A percentile compares a stretch with the other conserved stretches of the same genome.
phyloP scores from a whole-genome alignment of 2,113 vertebrate genomes.

The Pelusios castaneus region DNA sequence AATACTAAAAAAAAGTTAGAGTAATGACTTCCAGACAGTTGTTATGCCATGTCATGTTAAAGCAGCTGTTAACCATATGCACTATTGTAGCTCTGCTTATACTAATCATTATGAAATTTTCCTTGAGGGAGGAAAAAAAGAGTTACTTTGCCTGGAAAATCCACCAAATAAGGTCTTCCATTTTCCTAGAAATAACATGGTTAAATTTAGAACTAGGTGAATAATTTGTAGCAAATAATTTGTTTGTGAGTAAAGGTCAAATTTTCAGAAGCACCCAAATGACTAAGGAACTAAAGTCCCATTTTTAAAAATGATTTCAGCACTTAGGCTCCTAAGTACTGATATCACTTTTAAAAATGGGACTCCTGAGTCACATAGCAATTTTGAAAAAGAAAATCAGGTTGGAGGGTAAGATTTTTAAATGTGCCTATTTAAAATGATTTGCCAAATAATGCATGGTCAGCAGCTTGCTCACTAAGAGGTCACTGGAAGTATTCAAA shows the following conservation, averaged over 20 bases:
- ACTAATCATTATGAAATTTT: conserved; percentile 64
- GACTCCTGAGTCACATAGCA: not conserved
- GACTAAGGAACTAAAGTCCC: not conserved
- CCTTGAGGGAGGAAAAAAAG: conserved; percentile 39
- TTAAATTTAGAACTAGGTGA: conserved; percentile 7
- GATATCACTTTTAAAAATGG: not conserved
- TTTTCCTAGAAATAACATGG: conserved; percentile 55
- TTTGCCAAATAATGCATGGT: not conserved
- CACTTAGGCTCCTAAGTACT: not conserved
- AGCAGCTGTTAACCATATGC: conserved; percentile 74
- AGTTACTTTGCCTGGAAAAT: conserved; percentile 39
- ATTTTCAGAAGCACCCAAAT: not conserved
- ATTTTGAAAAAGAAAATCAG: not conserved
- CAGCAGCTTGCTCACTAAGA: not conserved
- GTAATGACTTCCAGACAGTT: conserved; percentile 71
- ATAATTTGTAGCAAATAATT: conserved; percentile 65
- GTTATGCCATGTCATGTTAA: conserved; percentile 61
- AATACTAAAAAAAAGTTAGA: conserved; percentile 53
- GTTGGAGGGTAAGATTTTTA: not conserved
- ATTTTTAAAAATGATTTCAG: not conserved
- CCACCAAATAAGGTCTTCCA: conserved; percentile 23
- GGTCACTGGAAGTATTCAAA: not conserved
- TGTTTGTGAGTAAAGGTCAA: not conserved
- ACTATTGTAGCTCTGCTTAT: conserved; percentile 66
- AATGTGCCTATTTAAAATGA: not conserved